Base-by-base conservation (phyloP, 2,113 vertebrate species). In the Hippocampus barbouri region DNA sequence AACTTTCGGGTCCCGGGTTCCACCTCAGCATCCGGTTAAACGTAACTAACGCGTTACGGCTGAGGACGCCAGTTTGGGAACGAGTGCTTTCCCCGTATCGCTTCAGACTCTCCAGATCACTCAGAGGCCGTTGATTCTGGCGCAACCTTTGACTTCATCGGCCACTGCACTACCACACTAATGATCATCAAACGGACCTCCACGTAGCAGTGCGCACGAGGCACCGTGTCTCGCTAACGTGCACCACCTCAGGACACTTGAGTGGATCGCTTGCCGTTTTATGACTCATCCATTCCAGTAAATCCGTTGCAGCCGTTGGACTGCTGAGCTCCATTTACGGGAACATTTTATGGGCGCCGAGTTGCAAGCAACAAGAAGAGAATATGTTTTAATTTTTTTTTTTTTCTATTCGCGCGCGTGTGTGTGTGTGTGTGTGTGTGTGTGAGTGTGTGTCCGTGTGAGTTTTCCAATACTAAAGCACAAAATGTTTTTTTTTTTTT, bases 211-310 rank as follows among this genome's bases (percentile, higher is more conserved):
- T 85, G 87, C 80, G 66, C 79, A 41, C 71, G 64, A 77, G 66
- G 70, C 34, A 57, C 83, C 72, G 66, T 73, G 63, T 77, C 78
- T 77, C 73, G 73, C 62, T 51, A 60, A 73, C 53, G 70, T 75
- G 69, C 80, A 71, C 83, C 80, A 83, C 85, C 91, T 92, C 90
- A 89, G 90, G 89, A 88, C 85, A 73, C 72, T 77, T 75, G 78
- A 78, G 78, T 73, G 69, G 76, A 68, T 79, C 75, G 81, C 77
- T 82, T 88, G 68, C 68, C 83, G 71, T 85, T 84, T 79, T 69
- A 80, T 70, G 68, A 66, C 61, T 23, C 43, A 66, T 47, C 41
- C 43, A 47, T 66, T 66, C 64, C 40, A 1, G 63, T 65, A 65
- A 68, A 53, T 38, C 47, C 15, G 5, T 68, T 11, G 64, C 21